Percentiles rank a stretch among this genome's conserved stretches.
Evolutionary conservation across 2,797 vertebrate species (phyloP).

Genomic region (Gambusia yucatana): DNA sequence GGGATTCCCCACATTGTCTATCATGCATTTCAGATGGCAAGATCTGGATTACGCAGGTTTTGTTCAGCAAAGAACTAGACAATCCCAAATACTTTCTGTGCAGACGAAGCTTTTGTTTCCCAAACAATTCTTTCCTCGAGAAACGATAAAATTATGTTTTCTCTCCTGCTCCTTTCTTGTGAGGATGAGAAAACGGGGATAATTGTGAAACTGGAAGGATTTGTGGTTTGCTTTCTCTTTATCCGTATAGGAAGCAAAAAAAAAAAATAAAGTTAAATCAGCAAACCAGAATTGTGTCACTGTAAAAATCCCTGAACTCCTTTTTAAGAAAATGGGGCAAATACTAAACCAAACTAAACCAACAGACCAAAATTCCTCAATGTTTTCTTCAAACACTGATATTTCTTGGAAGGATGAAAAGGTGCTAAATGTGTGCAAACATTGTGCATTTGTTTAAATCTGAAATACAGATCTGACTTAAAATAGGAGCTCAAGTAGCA

Average conservation of each 20-base stretch:
- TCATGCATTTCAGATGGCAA: slow-evolving; percentile 36
- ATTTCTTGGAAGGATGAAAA: background rate
- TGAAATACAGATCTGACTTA: background rate
- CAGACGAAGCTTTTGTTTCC: slow-evolving; percentile 40
- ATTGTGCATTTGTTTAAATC: background rate
- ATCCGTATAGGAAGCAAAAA: background rate
- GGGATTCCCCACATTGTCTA: slow-evolving; percentile 27
- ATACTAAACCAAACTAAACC: slow-evolving; percentile 38
- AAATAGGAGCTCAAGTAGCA: background rate
- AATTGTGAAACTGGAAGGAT: background rate
- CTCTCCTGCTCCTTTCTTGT: background rate
- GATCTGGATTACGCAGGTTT: slow-evolving; percentile 35
- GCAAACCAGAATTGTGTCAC: slow-evolving; percentile 23
- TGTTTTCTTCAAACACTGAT: background rate
- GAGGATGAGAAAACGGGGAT: slow-evolving; percentile 7
- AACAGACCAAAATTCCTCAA: slow-evolving; percentile 33
- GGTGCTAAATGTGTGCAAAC: background rate
- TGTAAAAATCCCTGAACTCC: slow-evolving; percentile 16
- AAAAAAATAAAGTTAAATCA: background rate
- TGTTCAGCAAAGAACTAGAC: slow-evolving; percentile 34
- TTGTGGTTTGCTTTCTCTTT: background rate
- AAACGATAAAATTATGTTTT: slow-evolving; percentile 17
- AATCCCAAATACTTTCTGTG: slow-evolving; percentile 29
- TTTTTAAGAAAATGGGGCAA: slow-evolving; percentile 37
- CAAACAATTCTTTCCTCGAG: slow-evolving; percentile 15